phyloP scores from a whole-genome alignment of 1,140 invertebrate genomes.

The Drosophila pachea region DNA sequence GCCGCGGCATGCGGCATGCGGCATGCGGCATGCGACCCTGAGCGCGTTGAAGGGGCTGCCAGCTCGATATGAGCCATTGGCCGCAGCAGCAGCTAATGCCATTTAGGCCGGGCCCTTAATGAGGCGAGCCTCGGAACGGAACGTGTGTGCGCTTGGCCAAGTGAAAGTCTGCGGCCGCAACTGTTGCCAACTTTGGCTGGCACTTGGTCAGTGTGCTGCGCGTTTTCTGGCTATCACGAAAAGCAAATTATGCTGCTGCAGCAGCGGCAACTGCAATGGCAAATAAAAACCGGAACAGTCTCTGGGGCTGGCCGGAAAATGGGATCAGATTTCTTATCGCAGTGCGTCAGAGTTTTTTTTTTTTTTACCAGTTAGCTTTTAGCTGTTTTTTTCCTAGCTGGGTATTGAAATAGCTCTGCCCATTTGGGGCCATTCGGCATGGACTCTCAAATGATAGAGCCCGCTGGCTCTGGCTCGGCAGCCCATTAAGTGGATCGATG shows the following conservation, averaged over 20 bases:
- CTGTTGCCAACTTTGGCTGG: conserved; percentile 36
- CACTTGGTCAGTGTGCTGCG: conserved; percentile 59
- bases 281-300: conserved; percentile 38
- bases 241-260: conserved; percentile 46
- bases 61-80: conserved; percentile 37
- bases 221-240: conserved; percentile 37
- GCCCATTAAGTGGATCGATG: conserved; percentile 68
- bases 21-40: conserved; percentile 32
- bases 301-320: conserved; percentile 40
- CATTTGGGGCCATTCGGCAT: conserved; percentile 31
- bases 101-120: conserved; percentile 26
- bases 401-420: not conserved
- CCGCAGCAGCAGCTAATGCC: conserved; percentile 4
- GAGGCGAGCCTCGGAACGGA: conserved; percentile 20
- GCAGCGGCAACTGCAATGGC: conserved; percentile 16
- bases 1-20: conserved; percentile 36
- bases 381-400: not conserved
- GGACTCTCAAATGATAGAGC: conserved; percentile 59
- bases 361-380: conserved; percentile 8
- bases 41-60: conserved; percentile 23
- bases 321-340: conserved; percentile 67
- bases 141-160: not conserved
- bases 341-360: conserved; percentile 30
- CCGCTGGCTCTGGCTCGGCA: conserved; percentile 39
- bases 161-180: conserved; percentile 26